These are phyloP conservation scores for Silurus lanzhouensis DNA, from an alignment of 2,797 vertebrate species.

Conservation along the genomic window DNA sequence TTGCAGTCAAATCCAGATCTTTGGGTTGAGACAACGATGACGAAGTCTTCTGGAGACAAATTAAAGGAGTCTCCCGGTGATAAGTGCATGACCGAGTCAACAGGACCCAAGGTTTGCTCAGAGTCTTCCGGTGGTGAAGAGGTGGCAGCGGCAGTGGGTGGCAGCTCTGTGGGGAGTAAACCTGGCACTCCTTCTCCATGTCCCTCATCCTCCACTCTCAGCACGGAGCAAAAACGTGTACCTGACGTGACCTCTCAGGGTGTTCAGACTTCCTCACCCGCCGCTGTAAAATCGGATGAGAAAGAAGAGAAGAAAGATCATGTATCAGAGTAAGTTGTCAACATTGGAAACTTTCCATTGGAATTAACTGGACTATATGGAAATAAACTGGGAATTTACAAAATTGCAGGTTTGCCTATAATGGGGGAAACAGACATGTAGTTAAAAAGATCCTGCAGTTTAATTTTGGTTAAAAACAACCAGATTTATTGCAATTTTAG, in stretches of 20 bases:
- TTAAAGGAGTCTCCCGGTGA: slow-evolving; percentile 87
- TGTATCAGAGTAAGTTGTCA: slow-evolving; percentile 83
- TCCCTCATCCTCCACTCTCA: slow-evolving; percentile 72
- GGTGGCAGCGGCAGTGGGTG: slow-evolving; percentile 41
- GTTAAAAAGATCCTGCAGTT: too few species aligned
- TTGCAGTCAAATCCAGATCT: slow-evolving; percentile 91
- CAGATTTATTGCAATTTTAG: too few species aligned
- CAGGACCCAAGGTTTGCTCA: slow-evolving; percentile 69
- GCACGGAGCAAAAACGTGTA: slow-evolving; percentile 86
- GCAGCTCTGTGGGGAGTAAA: slow-evolving; percentile 76
- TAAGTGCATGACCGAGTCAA: slow-evolving; percentile 76
- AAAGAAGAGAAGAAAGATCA: slow-evolving; percentile 93
- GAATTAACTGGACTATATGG: too few species aligned
- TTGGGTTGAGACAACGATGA: slow-evolving; percentile 85
- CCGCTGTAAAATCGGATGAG: slow-evolving; percentile 82
- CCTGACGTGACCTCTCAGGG: slow-evolving; percentile 95
- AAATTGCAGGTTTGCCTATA: too few species aligned
- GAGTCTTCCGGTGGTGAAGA: slow-evolving; percentile 76
- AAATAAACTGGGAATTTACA: too few species aligned
- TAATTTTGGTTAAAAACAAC: too few species aligned
- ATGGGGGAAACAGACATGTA: too few species aligned
- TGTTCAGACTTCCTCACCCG: slow-evolving; percentile 87
- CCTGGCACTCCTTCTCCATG: slow-evolving; percentile 83
- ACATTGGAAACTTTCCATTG: too few species aligned
- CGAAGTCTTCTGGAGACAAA: slow-evolving; percentile 86